Conservation (phyloP, 1,140 invertebrate genomes). For the Hyphantria cunea region DNA sequence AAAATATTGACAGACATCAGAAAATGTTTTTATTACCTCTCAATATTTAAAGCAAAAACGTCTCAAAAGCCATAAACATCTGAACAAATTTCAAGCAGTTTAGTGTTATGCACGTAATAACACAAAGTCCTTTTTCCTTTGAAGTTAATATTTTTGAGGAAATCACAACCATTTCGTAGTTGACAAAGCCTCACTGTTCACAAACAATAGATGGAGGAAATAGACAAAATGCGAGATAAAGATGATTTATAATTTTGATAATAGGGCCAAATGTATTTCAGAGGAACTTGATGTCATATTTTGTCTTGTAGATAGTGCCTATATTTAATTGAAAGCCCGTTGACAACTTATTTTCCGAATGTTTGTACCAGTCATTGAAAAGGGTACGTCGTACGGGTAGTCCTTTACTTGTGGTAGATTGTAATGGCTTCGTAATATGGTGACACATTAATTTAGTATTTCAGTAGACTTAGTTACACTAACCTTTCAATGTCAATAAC, state of each 20-base stretch:
- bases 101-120: too few relatives aligned
- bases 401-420: too few relatives aligned
- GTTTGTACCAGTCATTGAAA: too few relatives aligned
- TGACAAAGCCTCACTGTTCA: conserved; percentile 14
- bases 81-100: too few relatives aligned
- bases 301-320: conserved; percentile 7
- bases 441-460: too few relatives aligned
- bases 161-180: conserved; percentile 20
- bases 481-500: too few relatives aligned
- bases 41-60: too few relatives aligned
- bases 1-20: conserved; percentile 15
- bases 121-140: background rate
- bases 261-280: conserved; percentile 19
- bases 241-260: conserved; percentile 23
- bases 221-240: conserved; percentile 20
- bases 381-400: too few relatives aligned
- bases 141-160: background rate
- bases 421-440: too few relatives aligned
- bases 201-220: conserved; percentile 19
- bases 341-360: background rate
- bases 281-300: conserved; percentile 6
- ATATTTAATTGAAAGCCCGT: conserved; percentile 1
- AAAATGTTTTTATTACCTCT: conserved; percentile 1
- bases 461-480: too few relatives aligned
- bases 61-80: too few relatives aligned